These are phyloP conservation scores for Bucco capensis DNA, from an alignment of 2,113 vertebrate species.

Conservation along the genomic window DNA sequence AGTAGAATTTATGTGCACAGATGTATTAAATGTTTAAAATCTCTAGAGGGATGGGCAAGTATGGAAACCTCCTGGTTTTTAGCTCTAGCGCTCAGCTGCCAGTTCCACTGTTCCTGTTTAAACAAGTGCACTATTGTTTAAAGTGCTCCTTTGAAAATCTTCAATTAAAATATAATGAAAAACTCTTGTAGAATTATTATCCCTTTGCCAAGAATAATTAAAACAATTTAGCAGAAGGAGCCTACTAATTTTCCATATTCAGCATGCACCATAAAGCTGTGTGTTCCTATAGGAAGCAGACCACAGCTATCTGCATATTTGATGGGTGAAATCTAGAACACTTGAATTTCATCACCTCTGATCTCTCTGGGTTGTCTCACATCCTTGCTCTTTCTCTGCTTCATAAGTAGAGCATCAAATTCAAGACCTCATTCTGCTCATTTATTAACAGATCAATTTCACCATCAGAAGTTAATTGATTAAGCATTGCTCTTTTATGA, in stretches of 20 bases:
- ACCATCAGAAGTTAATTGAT: background rate
- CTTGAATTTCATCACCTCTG: background rate
- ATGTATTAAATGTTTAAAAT: background rate
- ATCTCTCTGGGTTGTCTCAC: background rate
- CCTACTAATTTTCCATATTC: background rate
- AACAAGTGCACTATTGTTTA: background rate
- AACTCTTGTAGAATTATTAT: background rate
- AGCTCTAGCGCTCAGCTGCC: background rate
- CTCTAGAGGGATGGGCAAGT: background rate
- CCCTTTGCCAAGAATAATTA: slow-evolving; percentile 9
- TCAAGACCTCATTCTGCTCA: background rate
- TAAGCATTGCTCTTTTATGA: background rate
- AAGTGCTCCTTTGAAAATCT: slow-evolving; percentile 8
- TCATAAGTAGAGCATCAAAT: background rate
- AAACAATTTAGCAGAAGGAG: slow-evolving; percentile 1
- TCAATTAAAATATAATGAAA: slow-evolving; percentile 25
- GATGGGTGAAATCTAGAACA: background rate
- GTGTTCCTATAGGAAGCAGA: background rate
- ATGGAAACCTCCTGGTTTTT: background rate
- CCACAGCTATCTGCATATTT: background rate
- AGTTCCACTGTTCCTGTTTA: background rate
- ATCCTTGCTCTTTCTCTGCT: background rate
- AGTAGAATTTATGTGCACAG: background rate
- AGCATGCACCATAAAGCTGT: background rate
- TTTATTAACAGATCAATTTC: background rate